Conservation (phyloP, 2,888 invertebrate species). For the Ophonus ardosiacus region DNA sequence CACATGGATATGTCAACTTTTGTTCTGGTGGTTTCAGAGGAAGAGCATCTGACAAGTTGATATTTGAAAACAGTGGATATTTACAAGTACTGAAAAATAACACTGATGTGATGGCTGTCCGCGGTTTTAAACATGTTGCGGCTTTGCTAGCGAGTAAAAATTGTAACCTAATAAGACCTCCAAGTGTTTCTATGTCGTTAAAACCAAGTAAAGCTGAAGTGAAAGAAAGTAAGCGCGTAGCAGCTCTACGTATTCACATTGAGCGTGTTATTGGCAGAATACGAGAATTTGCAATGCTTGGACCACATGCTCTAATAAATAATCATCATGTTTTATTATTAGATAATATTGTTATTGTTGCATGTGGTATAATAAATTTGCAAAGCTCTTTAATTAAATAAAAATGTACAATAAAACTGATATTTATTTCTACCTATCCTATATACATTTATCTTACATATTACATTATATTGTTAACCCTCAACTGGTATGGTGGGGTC, state of each 20-base stretch:
- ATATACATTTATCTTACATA: neutral
- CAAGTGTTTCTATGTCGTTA: slow-evolving; percentile 65
- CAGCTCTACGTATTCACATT: slow-evolving; percentile 69
- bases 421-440: neutral
- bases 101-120: slow-evolving; percentile 66
- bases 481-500: too few species aligned
- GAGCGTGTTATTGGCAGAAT: slow-evolving; percentile 69
- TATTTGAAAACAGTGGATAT: slow-evolving; percentile 67
- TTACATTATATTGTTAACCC: neutral
- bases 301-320: slow-evolving; percentile 67
- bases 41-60: slow-evolving; percentile 63
- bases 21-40: slow-evolving; percentile 68
- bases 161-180: slow-evolving; percentile 66
- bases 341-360: slow-evolving; percentile 66
- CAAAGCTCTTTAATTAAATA: slow-evolving; percentile 57
- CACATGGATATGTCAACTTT: slow-evolving; percentile 68
- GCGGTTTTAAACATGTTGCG: slow-evolving; percentile 68
- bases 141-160: slow-evolving; percentile 57
- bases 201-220: slow-evolving; percentile 67
- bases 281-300: slow-evolving; percentile 67
- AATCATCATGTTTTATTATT: slow-evolving; percentile 64
- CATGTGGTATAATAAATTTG: slow-evolving; percentile 66
- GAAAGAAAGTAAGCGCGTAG: slow-evolving; percentile 67
- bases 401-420: neutral
- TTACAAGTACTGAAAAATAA: slow-evolving; percentile 65